These are phyloP conservation scores for Phylloscopus whistleri DNA, from an alignment of 2,113 vertebrate species.

Conservation along the genomic window DNA sequence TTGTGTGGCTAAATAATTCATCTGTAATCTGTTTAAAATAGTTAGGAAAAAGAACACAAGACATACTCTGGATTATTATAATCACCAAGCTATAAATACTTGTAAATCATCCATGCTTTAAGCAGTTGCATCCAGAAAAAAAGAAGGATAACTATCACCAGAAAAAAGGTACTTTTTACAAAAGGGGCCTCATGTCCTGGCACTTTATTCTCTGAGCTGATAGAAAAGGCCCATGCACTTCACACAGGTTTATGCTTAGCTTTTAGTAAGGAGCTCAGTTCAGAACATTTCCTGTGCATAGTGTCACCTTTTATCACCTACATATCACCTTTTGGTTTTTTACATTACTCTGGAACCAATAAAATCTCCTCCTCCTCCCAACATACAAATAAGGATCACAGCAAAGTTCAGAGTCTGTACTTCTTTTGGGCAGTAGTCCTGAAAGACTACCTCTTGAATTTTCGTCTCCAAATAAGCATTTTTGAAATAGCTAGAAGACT, in stretches of 20 bases:
- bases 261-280: background rate
- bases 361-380: background rate
- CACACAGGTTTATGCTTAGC: accelerated
- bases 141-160: background rate
- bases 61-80: background rate
- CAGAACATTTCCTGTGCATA: background rate
- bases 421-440: background rate
- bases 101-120: background rate
- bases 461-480: background rate
- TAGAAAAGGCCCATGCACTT: background rate
- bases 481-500: background rate
- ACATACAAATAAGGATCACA: background rate
- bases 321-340: background rate
- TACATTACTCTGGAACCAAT: background rate
- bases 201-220: background rate
- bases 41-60: background rate
- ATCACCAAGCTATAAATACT: background rate
- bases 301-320: background rate
- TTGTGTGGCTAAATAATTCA: background rate
- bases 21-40: background rate
- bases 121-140: background rate
- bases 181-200: background rate
- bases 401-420: background rate
- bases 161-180: background rate
- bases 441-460: background rate